Base-by-base conservation (phyloP, 2,888 invertebrate species). In the Rhopalosiphum nymphaeae region DNA sequence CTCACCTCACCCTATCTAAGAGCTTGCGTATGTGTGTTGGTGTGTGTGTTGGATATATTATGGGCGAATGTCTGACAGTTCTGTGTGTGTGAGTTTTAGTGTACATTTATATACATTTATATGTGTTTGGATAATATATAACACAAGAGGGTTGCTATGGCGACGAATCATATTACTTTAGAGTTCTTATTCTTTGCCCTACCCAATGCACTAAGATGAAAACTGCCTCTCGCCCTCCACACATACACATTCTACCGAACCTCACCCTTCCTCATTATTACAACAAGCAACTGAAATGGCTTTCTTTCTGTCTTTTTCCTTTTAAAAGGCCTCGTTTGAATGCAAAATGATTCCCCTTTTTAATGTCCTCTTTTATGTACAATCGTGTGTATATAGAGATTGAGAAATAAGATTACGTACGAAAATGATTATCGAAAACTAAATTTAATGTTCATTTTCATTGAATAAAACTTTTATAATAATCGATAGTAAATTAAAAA, bases 101-200 rank as follows among this genome's bases (percentile, higher is more conserved):
- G 61, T 93, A 93, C 61, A 91, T 94, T 86, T 94, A 90, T 89
- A 93, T 93, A 89, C 89, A 93, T 93, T 89, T 93, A 93, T 91
- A 91, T 94, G 90, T 94, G 94, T 94, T 94, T 94, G 94, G 94
- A 94, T 94, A 94, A 94, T 94, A 94, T 94, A 94, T 94, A 94
- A 94, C 91, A 94, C 91, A 94, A 94, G 90, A 94, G 90, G 94
- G 94, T 94, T 94, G 90, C 94, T 84, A 94, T 94, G 86, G 94
- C 85, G 86, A 94, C 94, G 94, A 94, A 94, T 94, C 94, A 94
- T 94, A 94, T 94, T 94, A 94, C 94, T 94, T 94, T 94, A 94
- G 90, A 94, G 94, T 94, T 94, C 94, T 94, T 94, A 94, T 94
- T 94, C 90, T 94, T 91, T 91, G 86, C 94, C 91, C 94, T 67